Base-by-base conservation (phyloP, 2,113 vertebrate species). In the Callospermophilus lateralis region DNA sequence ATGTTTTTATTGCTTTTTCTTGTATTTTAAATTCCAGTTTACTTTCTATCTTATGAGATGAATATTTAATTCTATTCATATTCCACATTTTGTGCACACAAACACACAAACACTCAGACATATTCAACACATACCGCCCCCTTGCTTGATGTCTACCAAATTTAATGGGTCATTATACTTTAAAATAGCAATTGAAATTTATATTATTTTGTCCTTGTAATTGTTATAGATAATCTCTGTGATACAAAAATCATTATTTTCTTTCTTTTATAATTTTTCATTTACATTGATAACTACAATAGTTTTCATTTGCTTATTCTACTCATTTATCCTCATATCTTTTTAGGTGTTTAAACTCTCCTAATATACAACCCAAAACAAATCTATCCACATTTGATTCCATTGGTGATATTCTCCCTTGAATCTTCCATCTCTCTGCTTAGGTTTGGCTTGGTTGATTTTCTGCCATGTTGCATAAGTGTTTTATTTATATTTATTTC, bases 401-500 rank as follows among this genome's bases (percentile, higher is more conserved):
- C 55, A 10, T 79, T 24, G 5, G 53, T 4, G 17, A 55, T 70
- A 67, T 8, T 12, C 4, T 42, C 24, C 30, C 28, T 63, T 72
- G 10, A 86, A 55, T 85, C 17, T 1, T 39, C 7, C 12, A 72
- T 48, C 15, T 4, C 89, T 63, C 16, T 17, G 17, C 6, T 72
- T 2, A 8, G n/a, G 0, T 67, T 78, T 74, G 48, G 32, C 37
- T 39, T 72, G 2, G 6, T 26, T 76, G 28, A 90, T 37, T 88
- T 86, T 15, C 37, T 89, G 26, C 2, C 8, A 1, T 17, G 11
- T 1, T 28, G 1, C 53, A 42, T 4, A 48, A 84, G 8, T 42
- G 13, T 53, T 95, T 92, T 94, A 19, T 8, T 84, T 24, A 12
- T 67, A 51, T 24, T 84, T 92, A 3, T 53, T 96, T 77, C 48